phyloP scores from a whole-genome alignment of 2,888 invertebrate species.

The Drosophila buzzatii region DNA sequence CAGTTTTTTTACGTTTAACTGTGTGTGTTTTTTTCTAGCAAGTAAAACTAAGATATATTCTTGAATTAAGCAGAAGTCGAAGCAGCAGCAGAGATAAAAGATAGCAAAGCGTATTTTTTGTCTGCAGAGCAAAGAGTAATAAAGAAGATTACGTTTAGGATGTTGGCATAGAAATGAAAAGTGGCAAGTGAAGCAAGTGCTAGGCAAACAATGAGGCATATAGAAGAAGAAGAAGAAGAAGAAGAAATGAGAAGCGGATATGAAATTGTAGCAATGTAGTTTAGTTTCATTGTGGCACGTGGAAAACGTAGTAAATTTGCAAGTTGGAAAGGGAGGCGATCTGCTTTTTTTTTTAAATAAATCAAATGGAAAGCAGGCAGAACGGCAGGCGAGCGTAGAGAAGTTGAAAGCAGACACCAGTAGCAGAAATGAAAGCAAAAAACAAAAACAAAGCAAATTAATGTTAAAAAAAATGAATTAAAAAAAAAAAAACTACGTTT shows the following conservation, averaged over 20 bases:
- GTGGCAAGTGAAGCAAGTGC: constrained; percentile 15
- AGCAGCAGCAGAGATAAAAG: constrained; percentile 36
- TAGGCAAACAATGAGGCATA: constrained; percentile 64
- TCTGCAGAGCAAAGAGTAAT: constrained; percentile 32
- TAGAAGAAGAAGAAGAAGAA: constrained; percentile 21
- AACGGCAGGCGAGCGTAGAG: constrained; percentile 15
- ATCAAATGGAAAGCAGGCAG: constrained; percentile 10
- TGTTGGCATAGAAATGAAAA: constrained; percentile 19
- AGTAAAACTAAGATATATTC: constrained; percentile 38
- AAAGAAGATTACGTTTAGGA: constrained; percentile 2
- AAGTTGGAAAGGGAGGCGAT: constrained; percentile 16
- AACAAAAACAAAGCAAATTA: constrained; percentile 35
- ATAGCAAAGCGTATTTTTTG: constrained; percentile 59
- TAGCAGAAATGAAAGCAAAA: constrained; percentile 62
- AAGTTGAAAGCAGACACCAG: constrained; percentile 33
- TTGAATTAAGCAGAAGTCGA: constrained; percentile 29
- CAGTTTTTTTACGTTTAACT: constrained; percentile 74
- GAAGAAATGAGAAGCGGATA: constrained; percentile 21
- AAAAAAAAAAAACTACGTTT: constrained; percentile 40
- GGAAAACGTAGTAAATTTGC: constrained; percentile 34
- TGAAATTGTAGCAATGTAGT: constrained; percentile 58
- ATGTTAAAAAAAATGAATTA: constrained; percentile 40
- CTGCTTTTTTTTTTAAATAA: constrained; percentile 33
- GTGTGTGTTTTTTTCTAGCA: constrained; percentile 60
- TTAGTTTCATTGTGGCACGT: constrained; percentile 52